Evolutionary conservation across 1,140 invertebrate species (phyloP).

Genomic region (Anagrus nilaparvatae): DNA sequence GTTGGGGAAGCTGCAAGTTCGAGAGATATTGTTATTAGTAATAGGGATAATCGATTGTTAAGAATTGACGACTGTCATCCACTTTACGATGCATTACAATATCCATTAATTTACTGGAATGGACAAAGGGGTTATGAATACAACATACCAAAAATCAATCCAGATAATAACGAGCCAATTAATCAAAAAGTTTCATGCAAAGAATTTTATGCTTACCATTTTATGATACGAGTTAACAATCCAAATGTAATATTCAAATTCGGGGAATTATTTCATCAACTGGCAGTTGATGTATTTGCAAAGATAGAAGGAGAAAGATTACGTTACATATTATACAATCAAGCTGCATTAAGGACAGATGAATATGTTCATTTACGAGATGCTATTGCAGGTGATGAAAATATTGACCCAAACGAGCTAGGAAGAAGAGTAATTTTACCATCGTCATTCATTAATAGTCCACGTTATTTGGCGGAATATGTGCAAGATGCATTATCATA

Average conservation of each 20-base stretch:
- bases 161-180: constrained; percentile 5
- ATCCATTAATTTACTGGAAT: constrained; percentile 41
- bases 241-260: constrained; percentile 12
- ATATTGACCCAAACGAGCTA: constrained; percentile 22
- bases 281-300: constrained; percentile 40
- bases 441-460: constrained; percentile 32
- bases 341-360: constrained; percentile 40
- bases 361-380: constrained; percentile 33
- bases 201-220: constrained; percentile 32
- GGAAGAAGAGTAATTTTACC: constrained; percentile 36
- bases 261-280: constrained; percentile 26
- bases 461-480: constrained; percentile 39
- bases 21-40: constrained; percentile 37
- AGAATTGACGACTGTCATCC: constrained; percentile 24
- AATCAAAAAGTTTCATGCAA: constrained; percentile 29
- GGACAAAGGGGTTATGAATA: constrained; percentile 41
- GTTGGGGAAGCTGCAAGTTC: constrained; percentile 20
- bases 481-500: constrained; percentile 43
- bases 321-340: constrained; percentile 35
- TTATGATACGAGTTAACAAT: constrained; percentile 23
- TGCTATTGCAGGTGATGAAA: constrained; percentile 12
- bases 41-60: constrained; percentile 21
- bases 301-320: constrained; percentile 42
- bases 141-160: constrained; percentile 16
- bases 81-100: constrained; percentile 42